phyloP scores from a whole-genome alignment of 1,140 invertebrate species.

The Aleiodes sp. region DNA sequence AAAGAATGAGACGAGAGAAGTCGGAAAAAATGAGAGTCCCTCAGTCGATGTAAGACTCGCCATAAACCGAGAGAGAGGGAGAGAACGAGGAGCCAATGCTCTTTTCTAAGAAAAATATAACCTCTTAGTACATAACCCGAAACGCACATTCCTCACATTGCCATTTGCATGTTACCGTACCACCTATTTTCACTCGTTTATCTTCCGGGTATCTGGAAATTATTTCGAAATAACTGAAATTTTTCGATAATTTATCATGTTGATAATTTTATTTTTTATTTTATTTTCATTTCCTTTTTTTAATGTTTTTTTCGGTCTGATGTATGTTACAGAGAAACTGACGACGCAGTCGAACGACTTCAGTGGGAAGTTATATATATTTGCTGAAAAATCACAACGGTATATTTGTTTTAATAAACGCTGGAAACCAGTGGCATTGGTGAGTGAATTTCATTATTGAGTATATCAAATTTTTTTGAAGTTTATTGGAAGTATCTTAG shows the following conservation, averaged over 20 bases:
- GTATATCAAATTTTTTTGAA: not conserved
- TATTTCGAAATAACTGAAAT: too few species aligned
- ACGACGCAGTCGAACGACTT: slow-evolving; percentile 67
- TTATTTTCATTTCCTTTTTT: not conserved
- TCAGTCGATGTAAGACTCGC: slow-evolving; percentile 49
- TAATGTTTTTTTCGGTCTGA: slow-evolving; percentile 36
- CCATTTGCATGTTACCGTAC: slow-evolving; percentile 9
- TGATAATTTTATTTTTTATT: too few species aligned
- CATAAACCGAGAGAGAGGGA: slow-evolving; percentile 54
- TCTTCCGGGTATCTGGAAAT: not conserved
- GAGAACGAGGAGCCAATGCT: slow-evolving; percentile 37
- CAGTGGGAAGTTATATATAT: slow-evolving; percentile 66
- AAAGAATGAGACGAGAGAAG: slow-evolving; percentile 9
- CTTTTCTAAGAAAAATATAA: slow-evolving; percentile 53
- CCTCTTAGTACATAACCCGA: slow-evolving; percentile 28
- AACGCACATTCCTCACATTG: slow-evolving; percentile 13
- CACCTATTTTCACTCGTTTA: not conserved
- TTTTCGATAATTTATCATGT: too few species aligned
- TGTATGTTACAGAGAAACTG: slow-evolving; percentile 66
- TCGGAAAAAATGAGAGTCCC: slow-evolving; percentile 19
- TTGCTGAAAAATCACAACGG: slow-evolving; percentile 66
- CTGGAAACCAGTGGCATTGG: slow-evolving; percentile 68
- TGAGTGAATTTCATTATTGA: slow-evolving; percentile 54
- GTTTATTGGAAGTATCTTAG: too few species aligned
- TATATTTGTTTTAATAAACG: slow-evolving; percentile 70